Base-by-base conservation (phyloP, 2,888 invertebrate species). In the Rotaria socialis region DNA sequence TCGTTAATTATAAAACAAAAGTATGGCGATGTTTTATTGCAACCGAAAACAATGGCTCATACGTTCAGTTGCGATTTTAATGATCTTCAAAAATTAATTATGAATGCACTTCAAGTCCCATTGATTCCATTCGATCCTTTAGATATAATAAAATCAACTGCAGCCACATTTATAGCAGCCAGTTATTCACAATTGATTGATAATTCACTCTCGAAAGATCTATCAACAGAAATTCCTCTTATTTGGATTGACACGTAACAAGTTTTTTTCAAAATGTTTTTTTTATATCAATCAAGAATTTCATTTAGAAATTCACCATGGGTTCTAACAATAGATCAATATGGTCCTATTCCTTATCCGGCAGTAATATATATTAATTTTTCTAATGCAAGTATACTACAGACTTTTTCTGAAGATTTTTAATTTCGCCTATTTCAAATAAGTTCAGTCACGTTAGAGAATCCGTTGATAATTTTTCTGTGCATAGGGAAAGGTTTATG, bases 221-320 rank as follows among this genome's bases (percentile, higher is more conserved):
- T 16, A 35, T 14, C 27, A 11, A 11, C 5, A 27, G 67, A 67
- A 35, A 67, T 11, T 47, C 75, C 75, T 24, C 5, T 80, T 7
- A 19, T 80, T 22, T 80, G 75, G 75, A 80, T 80, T 24, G 75
- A 80, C 41, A 80, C 47, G 75, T 80, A 47, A 80, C 22, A 10
- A 24, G 1, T 41, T 11, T 7, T 60, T 8, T n/a, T 60, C 19
- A 24, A 58, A 35, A 35, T 35, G 35, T 58, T 14, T 24, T 60
- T 60, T 24, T n/a, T 60, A 60, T 19, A 60, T n/a, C 24, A 5
- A 60, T 24, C n/a, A 60, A 7, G 0, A 80, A 47, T 10, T 22
- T 24, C 41, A 10, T 47, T 47, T 80, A 80, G 75, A 10, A 80
- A 80, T 24, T 80, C 75, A 22, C 43, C 47, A 47, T 47, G 43